Evolutionary conservation across 2,113 vertebrate genomes (phyloP), one percentile per base, ranked within the genome.

Genomic region (Cariama cristata): DNA sequence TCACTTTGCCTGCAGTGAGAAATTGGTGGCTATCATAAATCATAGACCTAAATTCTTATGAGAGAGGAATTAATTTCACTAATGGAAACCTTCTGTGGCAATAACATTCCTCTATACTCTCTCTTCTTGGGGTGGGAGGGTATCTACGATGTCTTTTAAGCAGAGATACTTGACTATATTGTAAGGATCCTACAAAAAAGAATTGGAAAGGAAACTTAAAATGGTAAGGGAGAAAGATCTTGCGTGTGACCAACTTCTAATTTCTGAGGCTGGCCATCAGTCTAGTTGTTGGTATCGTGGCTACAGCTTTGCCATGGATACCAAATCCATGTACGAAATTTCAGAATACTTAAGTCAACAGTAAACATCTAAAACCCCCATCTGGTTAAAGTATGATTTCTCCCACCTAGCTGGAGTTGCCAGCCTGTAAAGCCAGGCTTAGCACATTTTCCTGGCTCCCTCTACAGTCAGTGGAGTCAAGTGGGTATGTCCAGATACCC

Each of bases 31-130:
- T 97, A 94, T 85, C 93, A 96, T 98, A 98, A 98, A 98, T 97
- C 98, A 97, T 9, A 74, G 93, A 42, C 94, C 97, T 97, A 97
- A 97, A 90, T 86, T 81, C 86, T 95, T 97, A 95, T 85, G 96
- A 97, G 96, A 97, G 93, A 92, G 80, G 91, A 98, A 98, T 98
- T 98, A 98, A 98, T 98, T 96, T 97, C 97, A 88, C 95, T 97
- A 98, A 98, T 97, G 97, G 96, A 98, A 98, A 97, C 87, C 96
- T 95, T 95, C 96, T 94, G 80, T 60, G 49, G 88, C 96, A 88
- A 92, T 50, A 89, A 52, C 68, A 68, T 88, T 79, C 26, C 77
- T 88, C 64, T 59, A n/a, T 86, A 47, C 83, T 67, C 35, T 63
- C 69, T 75, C 76, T 73, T 63, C 45, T 49, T 55, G 40, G 69